phyloP scores from a whole-genome alignment of 2,113 vertebrate species.

The Poicephalus meyeri region DNA sequence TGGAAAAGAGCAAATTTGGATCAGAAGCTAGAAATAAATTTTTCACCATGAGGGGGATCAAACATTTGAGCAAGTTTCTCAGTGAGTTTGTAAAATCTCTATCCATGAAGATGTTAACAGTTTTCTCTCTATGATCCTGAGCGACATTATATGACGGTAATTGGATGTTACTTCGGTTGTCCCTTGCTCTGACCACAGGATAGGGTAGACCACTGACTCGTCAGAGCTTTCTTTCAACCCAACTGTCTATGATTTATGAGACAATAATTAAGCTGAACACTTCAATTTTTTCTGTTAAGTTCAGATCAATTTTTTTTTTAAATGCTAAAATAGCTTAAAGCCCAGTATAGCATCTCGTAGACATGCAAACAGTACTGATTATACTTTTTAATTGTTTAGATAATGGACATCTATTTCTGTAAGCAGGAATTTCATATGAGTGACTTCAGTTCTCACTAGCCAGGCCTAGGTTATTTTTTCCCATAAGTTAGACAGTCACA shows the following conservation, averaged over 20 bases:
- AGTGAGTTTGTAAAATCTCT: background rate
- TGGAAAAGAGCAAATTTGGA: background rate
- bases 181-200: background rate
- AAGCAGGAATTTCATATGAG: background rate
- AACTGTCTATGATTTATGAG: background rate
- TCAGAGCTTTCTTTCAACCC: background rate
- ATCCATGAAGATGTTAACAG: background rate
- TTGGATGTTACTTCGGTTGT: background rate
- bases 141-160: background rate
- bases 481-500: background rate
- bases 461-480: background rate
- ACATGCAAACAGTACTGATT: background rate
- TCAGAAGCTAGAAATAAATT: background rate
- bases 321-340: background rate
- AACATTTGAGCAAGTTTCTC: background rate
- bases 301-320: background rate
- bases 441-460: background rate
- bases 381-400: background rate
- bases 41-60: background rate
- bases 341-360: background rate
- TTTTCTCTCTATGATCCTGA: background rate
- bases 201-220: background rate
- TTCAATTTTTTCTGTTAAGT: background rate
- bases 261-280: background rate
- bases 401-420: background rate